A percentile compares a stretch with the other conserved stretches of the same genome.
Conservation (phyloP, 1,140 invertebrate genomes). For the Sesamia nonagrioides region DNA sequence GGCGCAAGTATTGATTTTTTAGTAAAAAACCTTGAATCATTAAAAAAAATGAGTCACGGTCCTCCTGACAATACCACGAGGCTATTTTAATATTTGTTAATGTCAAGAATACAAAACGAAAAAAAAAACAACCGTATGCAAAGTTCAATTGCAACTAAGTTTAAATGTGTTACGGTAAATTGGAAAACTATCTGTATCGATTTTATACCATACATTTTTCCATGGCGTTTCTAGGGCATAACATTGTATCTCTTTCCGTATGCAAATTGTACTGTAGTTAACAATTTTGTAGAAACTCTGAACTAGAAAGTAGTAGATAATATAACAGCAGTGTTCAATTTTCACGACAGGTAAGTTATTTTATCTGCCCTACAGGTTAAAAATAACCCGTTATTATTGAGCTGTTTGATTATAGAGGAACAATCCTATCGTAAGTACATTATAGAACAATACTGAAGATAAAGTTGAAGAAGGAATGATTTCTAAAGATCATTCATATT, state of each 20-base stretch:
- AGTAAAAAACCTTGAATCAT: slow-evolving; percentile 8
- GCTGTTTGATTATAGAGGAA: slow-evolving; percentile 13
- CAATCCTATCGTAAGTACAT: slow-evolving; percentile 2
- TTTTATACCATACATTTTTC: neutral
- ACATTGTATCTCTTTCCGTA: neutral
- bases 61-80: slow-evolving; percentile 14
- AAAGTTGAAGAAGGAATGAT: neutral
- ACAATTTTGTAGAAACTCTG: slow-evolving; percentile 68
- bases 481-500: neutral
- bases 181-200: neutral
- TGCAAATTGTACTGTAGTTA: slow-evolving; percentile 45
- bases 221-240: slow-evolving; percentile 34
- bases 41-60: slow-evolving; percentile 23
- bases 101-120: neutral
- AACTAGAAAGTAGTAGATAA: slow-evolving; percentile 60
- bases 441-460: slow-evolving; percentile 10
- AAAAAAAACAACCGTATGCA: neutral
- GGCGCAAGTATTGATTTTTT: slow-evolving; percentile 32
- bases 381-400: slow-evolving; percentile 45
- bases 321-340: slow-evolving; percentile 63
- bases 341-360: slow-evolving; percentile 61
- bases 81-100: slow-evolving; percentile 10
- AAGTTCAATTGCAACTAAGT: neutral
- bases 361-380: slow-evolving; percentile 52
- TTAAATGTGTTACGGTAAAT: neutral